Percentiles rank a stretch among this genome's conserved stretches.
phyloP scores from a whole-genome alignment of 2,797 vertebrate species.

The Spondyliosoma cantharus region DNA sequence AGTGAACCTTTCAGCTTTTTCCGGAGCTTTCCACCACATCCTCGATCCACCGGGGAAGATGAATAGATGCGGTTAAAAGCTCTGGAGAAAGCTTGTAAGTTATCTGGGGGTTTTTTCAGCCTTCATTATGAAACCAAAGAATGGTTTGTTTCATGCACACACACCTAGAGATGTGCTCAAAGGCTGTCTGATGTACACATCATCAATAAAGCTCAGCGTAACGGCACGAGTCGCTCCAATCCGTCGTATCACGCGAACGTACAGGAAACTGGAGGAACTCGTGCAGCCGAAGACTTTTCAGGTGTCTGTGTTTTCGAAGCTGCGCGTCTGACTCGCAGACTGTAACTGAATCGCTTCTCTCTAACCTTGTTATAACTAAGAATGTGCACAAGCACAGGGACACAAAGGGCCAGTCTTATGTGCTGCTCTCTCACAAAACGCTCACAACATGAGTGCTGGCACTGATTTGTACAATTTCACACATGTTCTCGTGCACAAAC shows the following conservation, averaged over 20 bases:
- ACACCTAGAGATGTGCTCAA: conserved; percentile 28
- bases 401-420: conserved; percentile 30
- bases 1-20: not conserved
- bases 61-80: not conserved
- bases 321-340: not conserved
- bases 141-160: conserved; percentile 24
- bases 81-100: not conserved
- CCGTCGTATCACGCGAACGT: not conserved
- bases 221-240: not conserved
- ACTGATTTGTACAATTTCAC: conserved; percentile 36
- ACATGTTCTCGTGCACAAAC: conserved; percentile 18
- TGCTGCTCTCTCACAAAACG: conserved; percentile 11
- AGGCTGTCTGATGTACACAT: conserved; percentile 9
- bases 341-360: conserved; percentile 21
- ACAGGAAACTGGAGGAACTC: conserved; percentile 1
- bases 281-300: not conserved
- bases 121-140: too few relatives aligned
- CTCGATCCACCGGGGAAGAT: not conserved
- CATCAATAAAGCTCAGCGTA: conserved; percentile 26
- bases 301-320: not conserved
- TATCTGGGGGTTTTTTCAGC: too few relatives aligned
- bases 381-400: conserved; percentile 36
- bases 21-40: not conserved
- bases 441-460: conserved; percentile 14
- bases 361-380: conserved; percentile 39